Evolutionary conservation across 1,140 invertebrate species (phyloP), one percentile per base, ranked within the genome.

Genomic region (Rhyacophila brunnea): DNA sequence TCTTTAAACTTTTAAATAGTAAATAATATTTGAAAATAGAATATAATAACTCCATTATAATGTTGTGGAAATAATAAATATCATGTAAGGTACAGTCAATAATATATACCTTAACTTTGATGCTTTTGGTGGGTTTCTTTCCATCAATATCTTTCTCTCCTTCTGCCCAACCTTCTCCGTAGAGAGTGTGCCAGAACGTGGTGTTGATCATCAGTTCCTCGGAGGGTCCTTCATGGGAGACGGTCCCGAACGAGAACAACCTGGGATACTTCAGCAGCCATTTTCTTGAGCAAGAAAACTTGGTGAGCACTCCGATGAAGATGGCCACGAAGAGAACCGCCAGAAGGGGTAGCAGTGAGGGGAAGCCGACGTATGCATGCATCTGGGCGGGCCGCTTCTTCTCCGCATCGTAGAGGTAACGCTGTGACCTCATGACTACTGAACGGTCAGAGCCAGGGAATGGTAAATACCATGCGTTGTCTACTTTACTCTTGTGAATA

Each of bases 101-200:
- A 56, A 1, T 81, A 87, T 53, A 67, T 19, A 87, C 78, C 77
- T 78, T 84, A 0, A 85, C 87, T 32, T 85, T 80, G 18, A 93
- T 71, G 28, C 76, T 82, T 68, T 89, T 90, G 50, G 86, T 83
- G 2, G 89, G 87, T 42, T 80, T 71, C 2, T 77, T 73, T 1
- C 71, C 74, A 61, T 87, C 85, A 40, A 86, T 71, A 66, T 87
- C 85, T 1, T 80, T 78, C 56, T 85, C 83, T 43, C 85, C 85
- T 55, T 83, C 83, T 1, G 74, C 75, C 91, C 92, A 96, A 0
- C 95, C 95, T 46, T 81, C 72, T 0, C 87, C 92, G 67, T 86
- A 76, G 54, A 95, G 81, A 18, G 81, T 86, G 58, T 93, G 76
- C 7, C 75, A 80, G 66, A 92, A 92, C 23, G 75, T 73, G 0